These are phyloP conservation scores for Aldabrachelys gigantea DNA, from an alignment of 2,113 vertebrate genomes.

Conservation along the genomic window DNA sequence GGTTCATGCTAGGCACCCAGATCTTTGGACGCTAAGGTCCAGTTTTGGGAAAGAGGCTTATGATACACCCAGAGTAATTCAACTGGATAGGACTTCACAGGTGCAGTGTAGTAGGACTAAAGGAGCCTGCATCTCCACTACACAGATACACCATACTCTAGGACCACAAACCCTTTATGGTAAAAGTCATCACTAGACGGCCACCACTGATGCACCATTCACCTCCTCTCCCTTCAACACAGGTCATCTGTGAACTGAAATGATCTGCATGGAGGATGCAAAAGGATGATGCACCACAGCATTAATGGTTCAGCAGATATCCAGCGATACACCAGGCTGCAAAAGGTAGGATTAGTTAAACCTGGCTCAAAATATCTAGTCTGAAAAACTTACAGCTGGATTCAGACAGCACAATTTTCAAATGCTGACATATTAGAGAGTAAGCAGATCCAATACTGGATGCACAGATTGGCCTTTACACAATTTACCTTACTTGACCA, in stretches of 20 bases:
- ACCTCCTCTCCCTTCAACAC: background rate
- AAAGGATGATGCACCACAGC: background rate
- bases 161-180: background rate
- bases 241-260: background rate
- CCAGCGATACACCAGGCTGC: background rate
- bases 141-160: background rate
- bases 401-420: background rate
- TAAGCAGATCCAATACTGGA: background rate
- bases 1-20: too few relatives aligned
- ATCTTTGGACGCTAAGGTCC: too few relatives aligned
- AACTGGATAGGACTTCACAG: background rate
- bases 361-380: background rate
- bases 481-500: background rate
- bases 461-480: background rate
- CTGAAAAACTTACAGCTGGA: background rate
- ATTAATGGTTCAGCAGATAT: background rate
- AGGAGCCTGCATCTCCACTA: background rate
- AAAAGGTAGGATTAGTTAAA: background rate
- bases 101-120: background rate
- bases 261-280: background rate
- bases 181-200: background rate
- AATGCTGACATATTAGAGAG: rapidly evolving
- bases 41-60: too few relatives aligned
- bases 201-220: background rate
- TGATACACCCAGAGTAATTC: background rate